Base-by-base conservation (phyloP, 1,140 invertebrate species). In the Trichomalopsis sarcophagae region DNA sequence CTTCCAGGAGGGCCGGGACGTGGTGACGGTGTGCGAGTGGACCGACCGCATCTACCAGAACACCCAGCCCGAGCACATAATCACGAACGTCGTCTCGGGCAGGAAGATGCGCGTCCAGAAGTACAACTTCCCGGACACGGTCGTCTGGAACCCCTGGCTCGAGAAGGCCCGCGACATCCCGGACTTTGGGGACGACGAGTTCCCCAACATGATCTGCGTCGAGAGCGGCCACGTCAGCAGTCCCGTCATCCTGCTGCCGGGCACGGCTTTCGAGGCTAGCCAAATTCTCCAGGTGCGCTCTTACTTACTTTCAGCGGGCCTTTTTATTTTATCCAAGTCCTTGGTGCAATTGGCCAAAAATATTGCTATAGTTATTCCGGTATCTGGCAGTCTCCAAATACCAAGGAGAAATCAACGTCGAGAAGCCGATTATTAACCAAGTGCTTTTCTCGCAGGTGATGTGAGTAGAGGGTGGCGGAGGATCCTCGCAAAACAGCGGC, bases 81-180 rank as follows among this genome's bases (percentile, higher is more conserved):
- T 99, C 89, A 98, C 97, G 73, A 98, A 98, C 93, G 97, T 98
- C 33, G 97, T 98, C 14, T 98, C 97, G 84, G 97, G 97, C 10
- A 94, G 97, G 75, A 98, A 98, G 93, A 98, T 98, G 96, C 95
- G 96, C 88, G 96, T 99, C 89, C 96, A 97, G 90, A 98, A 98
- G 91, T 97, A 97, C 91, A 98, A 98, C 94, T 97, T 98, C 91
- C 97, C 97, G 1, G 97, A 98, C 90, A 98, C 97, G 95, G 98
- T 99, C 86, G 95, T 99, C 76, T 99, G 98, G 98, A 99, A 99
- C 95, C 98, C 98, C 5, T 99, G 98, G 98, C 94, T 96, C 75
- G 97, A 98, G 87, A 96, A 97, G 89, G 97, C 97, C 30, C 97
- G 97, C 88, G 97, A 97, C 90, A 98, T 98, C 93, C 94, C 95